Conservation (phyloP, 2,888 invertebrate genomes). For the Drosophila acutilabella region DNA sequence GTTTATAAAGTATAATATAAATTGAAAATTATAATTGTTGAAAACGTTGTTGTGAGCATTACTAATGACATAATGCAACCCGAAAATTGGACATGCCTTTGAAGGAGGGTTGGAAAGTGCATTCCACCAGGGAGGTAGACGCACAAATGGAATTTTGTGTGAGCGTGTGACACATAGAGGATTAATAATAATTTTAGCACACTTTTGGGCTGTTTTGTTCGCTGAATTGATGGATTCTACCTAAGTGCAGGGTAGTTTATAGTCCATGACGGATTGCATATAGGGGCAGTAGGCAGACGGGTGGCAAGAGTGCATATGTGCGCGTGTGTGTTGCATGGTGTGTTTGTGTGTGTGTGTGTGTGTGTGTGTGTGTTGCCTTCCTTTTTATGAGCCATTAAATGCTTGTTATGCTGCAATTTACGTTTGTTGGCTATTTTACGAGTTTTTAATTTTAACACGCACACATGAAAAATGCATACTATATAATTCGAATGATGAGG, state of each 20-base stretch:
- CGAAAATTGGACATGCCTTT: neutral
- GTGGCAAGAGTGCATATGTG: neutral
- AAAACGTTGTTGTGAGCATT: neutral
- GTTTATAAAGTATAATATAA: no score
- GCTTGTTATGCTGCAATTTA: slow-evolving; percentile 76
- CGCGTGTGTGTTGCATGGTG: no score
- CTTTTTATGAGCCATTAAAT: slow-evolving; percentile 72
- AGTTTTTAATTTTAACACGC: slow-evolving; percentile 75
- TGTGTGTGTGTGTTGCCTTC: slow-evolving; percentile 19
- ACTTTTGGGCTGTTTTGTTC: slow-evolving; percentile 41
- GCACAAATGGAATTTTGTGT: slow-evolving; percentile 6
- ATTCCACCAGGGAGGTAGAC: neutral
- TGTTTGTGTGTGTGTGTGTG: slow-evolving; percentile 11
- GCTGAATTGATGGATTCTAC: neutral
- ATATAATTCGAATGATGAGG: slow-evolving; percentile 25
- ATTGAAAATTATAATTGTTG: neutral
- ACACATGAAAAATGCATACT: slow-evolving; percentile 22
- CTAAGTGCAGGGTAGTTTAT: slow-evolving; percentile 28
- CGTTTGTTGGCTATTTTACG: slow-evolving; percentile 71
- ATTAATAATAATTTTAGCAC: slow-evolving; percentile 41
- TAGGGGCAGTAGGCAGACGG: neutral
- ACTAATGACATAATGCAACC: neutral
- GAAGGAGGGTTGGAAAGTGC: neutral
- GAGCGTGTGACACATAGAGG: neutral
- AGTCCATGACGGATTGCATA: slow-evolving; percentile 14